Base-by-base conservation (phyloP, 2,797 vertebrate species). In the Buceros bicornis region DNA sequence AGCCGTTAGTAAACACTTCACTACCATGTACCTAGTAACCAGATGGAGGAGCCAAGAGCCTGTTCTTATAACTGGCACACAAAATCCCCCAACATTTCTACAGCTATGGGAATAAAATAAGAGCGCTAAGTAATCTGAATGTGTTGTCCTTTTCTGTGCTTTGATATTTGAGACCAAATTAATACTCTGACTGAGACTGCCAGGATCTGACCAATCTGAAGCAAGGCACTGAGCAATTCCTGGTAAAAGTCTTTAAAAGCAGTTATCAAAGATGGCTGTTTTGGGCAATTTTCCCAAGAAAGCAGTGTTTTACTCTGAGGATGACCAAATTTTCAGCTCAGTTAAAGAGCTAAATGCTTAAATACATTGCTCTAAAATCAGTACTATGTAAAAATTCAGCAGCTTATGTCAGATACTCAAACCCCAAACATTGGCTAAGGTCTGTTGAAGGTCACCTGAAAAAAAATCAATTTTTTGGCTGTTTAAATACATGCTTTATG, bases 41-140 rank as follows among this genome's bases (percentile, higher is more conserved):
- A 97, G 96, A 89, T 94, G 94, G 95, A 97, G 96, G 96, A 97
- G 94, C 95, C 83, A 97, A 89, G 91, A 95, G 94, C 56, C 96
- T 94, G 54, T 65, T 92, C 48, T 96, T 96, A 13, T 10, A 80
- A 73, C 51, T 40, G 29, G 28, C 66, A 87, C 29, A 70, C 12
- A 51, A 50, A 76, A 77, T 7, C 0, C 1, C 5, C 3, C 37
- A 65, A 13, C 4, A 6, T 40, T 87, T 87, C 22, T 70, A 71
- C 13, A 77, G 48, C 26, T 69, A 87, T 9, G 19, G 18, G 50
- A 84, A 65, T 45, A 50, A 81, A 82, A 25, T 20, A 66, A 65
- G 4, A 69, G 4, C 31, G 61, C 13, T 57, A 66, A 89, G 17
- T 61, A 89, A 54, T 82, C 61, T 43, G 48, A 82, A 82, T 18